Base-by-base conservation (phyloP, 2,888 invertebrate species). In the Neoitamus cyanurus region DNA sequence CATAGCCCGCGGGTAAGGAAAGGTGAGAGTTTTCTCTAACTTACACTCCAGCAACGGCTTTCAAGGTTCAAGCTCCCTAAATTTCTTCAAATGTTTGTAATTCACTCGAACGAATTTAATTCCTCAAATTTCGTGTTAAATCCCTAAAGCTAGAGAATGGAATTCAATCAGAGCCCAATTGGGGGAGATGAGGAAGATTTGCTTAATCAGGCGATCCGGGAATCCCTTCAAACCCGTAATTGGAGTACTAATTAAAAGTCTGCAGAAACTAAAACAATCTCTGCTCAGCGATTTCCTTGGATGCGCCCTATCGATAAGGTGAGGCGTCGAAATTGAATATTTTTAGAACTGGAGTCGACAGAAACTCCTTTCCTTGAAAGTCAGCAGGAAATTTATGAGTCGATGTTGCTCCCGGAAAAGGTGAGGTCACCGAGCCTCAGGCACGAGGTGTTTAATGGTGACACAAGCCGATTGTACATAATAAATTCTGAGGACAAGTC, bases 171-270 rank as follows among this genome's bases (percentile, higher is more conserved):
- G 15, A 37, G n/a, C 46, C 30, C n/a, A 37, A 20, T 37, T 28
- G 68, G 20, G 34, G 34, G 31, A 68, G 68, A 34, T 31, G 20
- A 58, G 30, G 20, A 58, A 68, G 80, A 80, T 80, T 80, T 80
- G 80, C 80, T 80, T 80, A 80, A 80, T 80, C 80, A 68, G 68
- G 80, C 80, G 80, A 80, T 28, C 48, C 28, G 3, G 80, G 68
- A 80, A 80, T 80, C 68, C 80, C 58, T 69, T 83, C 69, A 83
- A 25, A 70, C 82, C 25, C 42, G 72, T 83, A 83, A 83, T 83
- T 83, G 83, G 42, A 83, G 42, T 70, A 83, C 83, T 83, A 83
- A 83, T 83, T 83, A 83, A 83, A 83, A 72, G 72, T 72, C 46
- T 37, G 46, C 72, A 82, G 72, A 83, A 83, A 46, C 36, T 46